Evolutionary conservation across 2,888 invertebrate genomes (phyloP).

Genomic region (Thereva unica): DNA sequence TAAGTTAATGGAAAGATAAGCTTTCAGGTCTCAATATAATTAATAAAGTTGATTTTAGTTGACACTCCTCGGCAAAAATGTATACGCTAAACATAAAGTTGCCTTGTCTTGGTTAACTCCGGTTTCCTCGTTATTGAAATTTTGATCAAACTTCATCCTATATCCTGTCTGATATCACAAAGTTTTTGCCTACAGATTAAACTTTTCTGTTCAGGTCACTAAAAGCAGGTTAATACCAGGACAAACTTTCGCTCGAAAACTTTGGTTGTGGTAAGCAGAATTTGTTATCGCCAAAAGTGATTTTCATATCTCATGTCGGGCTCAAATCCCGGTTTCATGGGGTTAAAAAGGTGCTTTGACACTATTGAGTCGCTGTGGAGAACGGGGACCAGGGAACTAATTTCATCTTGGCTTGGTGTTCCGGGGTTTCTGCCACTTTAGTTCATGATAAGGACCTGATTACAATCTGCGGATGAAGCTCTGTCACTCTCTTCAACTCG

Average conservation of each 20-base stretch:
- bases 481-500: no score
- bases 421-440: no score
- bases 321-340: constrained; percentile 24
- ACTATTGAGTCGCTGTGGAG: constrained; percentile 6
- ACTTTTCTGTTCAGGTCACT: constrained; percentile 36
- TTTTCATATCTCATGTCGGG: constrained; percentile 25
- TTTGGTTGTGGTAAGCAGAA: constrained; percentile 16
- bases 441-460: no score
- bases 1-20: constrained; percentile 24
- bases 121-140: constrained; percentile 32
- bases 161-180: constrained; percentile 38
- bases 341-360: constrained; percentile 31
- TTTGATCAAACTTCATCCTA: constrained; percentile 36
- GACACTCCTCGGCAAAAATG: constrained; percentile 27
- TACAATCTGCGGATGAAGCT: no score
- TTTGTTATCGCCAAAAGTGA: constrained; percentile 27
- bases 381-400: constrained; percentile 9
- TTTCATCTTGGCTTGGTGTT: neutral
- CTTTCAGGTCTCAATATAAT: constrained; percentile 26
- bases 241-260: constrained; percentile 24
- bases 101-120: constrained; percentile 24
- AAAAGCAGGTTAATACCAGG: constrained; percentile 22
- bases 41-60: constrained; percentile 29
- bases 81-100: constrained; percentile 16
- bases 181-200: constrained; percentile 39